Evolutionary conservation across 2,888 invertebrate genomes (phyloP).

Genomic region (Entomobrya multifasciata): DNA sequence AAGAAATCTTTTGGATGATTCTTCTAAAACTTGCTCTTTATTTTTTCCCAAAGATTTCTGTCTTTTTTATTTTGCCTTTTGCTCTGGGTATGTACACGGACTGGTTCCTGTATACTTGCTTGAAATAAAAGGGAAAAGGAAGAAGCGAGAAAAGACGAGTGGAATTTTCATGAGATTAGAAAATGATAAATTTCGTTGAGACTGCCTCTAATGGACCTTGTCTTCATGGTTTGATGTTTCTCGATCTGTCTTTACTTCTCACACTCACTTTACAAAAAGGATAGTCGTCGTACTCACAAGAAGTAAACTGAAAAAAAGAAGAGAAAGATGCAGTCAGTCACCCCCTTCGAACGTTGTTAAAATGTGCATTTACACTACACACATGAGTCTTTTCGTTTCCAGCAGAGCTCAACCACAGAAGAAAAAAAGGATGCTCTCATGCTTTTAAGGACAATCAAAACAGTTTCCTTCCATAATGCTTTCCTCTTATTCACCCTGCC

Average conservation of each 20-base stretch:
- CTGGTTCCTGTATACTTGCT: constrained; percentile 12
- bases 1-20: constrained; percentile 19
- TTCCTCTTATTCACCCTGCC: constrained; percentile 51
- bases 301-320: constrained; percentile 55
- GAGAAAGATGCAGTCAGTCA: constrained; percentile 69
- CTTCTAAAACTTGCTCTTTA: constrained; percentile 11
- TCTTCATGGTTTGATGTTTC: constrained; percentile 78
- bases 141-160: constrained; percentile 72
- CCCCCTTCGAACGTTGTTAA: constrained; percentile 61
- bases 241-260: constrained; percentile 77
- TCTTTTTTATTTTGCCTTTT: constrained; percentile 41
- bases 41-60: constrained; percentile 53
- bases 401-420: constrained; percentile 64
- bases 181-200: constrained; percentile 79
- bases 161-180: constrained; percentile 77
- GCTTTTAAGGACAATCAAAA: constrained; percentile 73
- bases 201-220: constrained; percentile 79
- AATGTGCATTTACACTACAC: constrained; percentile 33
- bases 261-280: constrained; percentile 72
- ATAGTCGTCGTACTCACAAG: constrained; percentile 54
- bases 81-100: no score
- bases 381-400: constrained; percentile 57
- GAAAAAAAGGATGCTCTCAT: constrained; percentile 50
- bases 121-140: constrained; percentile 40
- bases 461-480: constrained; percentile 69